phyloP scores from a whole-genome alignment of 2,113 vertebrate genomes.

The Cariama cristata region DNA sequence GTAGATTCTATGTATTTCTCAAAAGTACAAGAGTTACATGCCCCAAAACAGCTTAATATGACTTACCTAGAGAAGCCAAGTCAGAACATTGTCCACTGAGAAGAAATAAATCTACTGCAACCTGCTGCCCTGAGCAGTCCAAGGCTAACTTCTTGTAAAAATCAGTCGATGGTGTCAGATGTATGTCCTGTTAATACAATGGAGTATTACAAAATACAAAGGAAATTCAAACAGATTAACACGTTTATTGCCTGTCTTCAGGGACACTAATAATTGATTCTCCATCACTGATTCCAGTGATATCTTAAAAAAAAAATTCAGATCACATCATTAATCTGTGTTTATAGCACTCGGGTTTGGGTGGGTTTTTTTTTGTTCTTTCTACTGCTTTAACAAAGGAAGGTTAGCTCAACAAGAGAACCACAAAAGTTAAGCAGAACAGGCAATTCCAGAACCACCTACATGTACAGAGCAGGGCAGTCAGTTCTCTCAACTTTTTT shows the following conservation, averaged over 20 bases:
- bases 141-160: slow-evolving; percentile 98
- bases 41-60: background rate
- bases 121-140: slow-evolving; percentile 97
- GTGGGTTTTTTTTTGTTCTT: background rate
- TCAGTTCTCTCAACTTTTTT: background rate
- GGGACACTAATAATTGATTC: background rate
- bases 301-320: background rate
- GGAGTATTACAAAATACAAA: background rate
- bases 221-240: background rate
- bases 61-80: slow-evolving; percentile 91
- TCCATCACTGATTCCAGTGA: background rate
- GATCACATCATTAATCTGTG: background rate
- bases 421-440: background rate
- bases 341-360: background rate
- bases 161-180: slow-evolving; percentile 93
- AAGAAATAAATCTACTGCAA: slow-evolving; percentile 95
- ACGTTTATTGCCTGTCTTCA: background rate
- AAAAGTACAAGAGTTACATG: background rate
- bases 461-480: background rate
- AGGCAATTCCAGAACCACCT: background rate
- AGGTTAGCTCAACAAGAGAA: background rate
- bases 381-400: background rate
- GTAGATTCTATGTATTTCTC: background rate
- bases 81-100: slow-evolving; percentile 95
- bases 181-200: slow-evolving; percentile 84